Percentiles rank a stretch among this genome's conserved stretches.
Evolutionary conservation across 2,888 invertebrate species (phyloP).

Genomic region (Eugnorisma glareosa): DNA sequence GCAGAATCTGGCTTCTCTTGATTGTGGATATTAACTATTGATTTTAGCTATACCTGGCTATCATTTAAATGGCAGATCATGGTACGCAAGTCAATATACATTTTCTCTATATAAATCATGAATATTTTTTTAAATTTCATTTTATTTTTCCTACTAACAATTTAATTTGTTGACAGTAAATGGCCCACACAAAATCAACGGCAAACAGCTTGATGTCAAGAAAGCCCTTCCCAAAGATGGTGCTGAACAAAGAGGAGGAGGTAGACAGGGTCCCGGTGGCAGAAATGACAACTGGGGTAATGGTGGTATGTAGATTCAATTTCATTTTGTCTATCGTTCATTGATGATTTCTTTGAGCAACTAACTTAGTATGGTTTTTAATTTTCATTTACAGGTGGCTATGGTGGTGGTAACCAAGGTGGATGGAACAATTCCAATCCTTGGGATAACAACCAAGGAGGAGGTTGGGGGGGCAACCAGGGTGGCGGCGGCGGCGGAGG

Average conservation of each 20-base stretch:
- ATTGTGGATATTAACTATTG: conserved; percentile 88
- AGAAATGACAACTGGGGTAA: conserved; percentile 84
- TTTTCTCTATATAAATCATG: conserved; percentile 25
- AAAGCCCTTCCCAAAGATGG: conserved; percentile 97
- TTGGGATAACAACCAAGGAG: conserved; percentile 90
- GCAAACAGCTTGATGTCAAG: conserved; percentile 97
- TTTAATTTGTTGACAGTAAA: conserved; percentile 90
- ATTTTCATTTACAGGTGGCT: conserved; percentile 82
- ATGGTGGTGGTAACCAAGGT: conserved; percentile 90
- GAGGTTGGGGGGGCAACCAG: conserved; percentile 85
- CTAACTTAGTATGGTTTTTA: conserved; percentile 9
- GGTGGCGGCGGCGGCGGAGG: conserved; percentile 79
- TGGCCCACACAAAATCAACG: conserved; percentile 95
- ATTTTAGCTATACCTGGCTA: conserved; percentile 88
- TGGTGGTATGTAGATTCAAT: conserved; percentile 67
- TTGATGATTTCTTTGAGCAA: background rate
- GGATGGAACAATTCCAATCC: conserved; percentile 90
- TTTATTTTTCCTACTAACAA: conserved; percentile 14
- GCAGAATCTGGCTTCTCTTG: conserved; percentile 88
- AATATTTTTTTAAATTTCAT: background rate
- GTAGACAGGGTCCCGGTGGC: conserved; percentile 84
- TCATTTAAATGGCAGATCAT: conserved; percentile 74
- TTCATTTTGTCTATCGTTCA: background rate
- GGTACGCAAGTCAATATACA: conserved; percentile 89
- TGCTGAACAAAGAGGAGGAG: conserved; percentile 90